phyloP scores from a whole-genome alignment of 2,888 invertebrate genomes.

The Drosophila paramelanica region DNA sequence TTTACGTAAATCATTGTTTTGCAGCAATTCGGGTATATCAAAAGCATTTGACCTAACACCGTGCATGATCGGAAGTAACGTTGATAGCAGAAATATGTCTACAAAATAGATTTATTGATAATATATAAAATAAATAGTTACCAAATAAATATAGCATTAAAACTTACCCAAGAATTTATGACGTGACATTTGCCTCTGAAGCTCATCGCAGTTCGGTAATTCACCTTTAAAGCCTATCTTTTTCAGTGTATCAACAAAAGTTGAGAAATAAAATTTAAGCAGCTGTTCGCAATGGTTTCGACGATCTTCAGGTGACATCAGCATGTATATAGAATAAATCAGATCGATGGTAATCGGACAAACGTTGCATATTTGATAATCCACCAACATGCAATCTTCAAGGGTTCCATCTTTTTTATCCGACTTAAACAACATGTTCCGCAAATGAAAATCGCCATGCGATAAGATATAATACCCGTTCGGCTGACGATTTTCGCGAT shows the following conservation, averaged over 20 bases:
- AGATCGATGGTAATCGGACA: slow-evolving; percentile 60
- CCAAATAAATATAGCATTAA: slow-evolving; percentile 28
- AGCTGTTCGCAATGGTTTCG: slow-evolving; percentile 13
- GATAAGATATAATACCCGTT: slow-evolving; percentile 42
- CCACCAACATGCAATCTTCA: slow-evolving; percentile 61
- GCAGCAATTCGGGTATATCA: slow-evolving; percentile 9
- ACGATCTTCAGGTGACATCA: slow-evolving; percentile 61
- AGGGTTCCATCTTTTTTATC: slow-evolving; percentile 40
- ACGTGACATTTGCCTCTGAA: slow-evolving; percentile 55
- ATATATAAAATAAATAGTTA: not conserved
- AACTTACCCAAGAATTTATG: slow-evolving; percentile 58
- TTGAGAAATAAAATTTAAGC: slow-evolving; percentile 50
- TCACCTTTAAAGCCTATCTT: slow-evolving; percentile 61
- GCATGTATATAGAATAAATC: slow-evolving; percentile 63
- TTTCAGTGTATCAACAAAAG: slow-evolving; percentile 57
- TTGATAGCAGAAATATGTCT: slow-evolving; percentile 32
- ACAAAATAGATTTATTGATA: not conserved
- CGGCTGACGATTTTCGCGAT: slow-evolving; percentile 34
- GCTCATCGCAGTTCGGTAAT: slow-evolving; percentile 56
- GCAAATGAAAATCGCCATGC: slow-evolving; percentile 69
- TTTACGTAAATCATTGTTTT: slow-evolving; percentile 19
- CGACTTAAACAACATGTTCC: slow-evolving; percentile 67
- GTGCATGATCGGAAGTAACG: slow-evolving; percentile 38
- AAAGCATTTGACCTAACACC: slow-evolving; percentile 12
- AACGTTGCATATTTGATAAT: slow-evolving; percentile 61